phyloP scores from a whole-genome alignment of 92 coral and sea anemone species.

The Meandrina meandrites region DNA sequence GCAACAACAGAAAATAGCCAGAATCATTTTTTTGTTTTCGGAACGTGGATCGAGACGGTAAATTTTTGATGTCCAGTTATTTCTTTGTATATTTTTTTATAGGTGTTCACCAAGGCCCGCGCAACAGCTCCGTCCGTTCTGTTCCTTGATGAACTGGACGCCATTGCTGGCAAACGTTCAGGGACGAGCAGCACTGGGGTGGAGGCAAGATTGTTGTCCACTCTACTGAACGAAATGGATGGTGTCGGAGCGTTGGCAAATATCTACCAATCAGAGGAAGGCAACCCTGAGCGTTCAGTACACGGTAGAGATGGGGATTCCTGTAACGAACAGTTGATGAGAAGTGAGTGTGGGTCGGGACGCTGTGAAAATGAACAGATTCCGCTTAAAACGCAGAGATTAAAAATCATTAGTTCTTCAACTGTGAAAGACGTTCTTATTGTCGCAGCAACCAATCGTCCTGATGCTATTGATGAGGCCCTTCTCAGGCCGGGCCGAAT shows the following conservation, averaged over 20 bases:
- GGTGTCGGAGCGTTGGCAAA: constrained; percentile 93
- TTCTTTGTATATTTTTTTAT: not conserved
- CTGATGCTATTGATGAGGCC: constrained; percentile 91
- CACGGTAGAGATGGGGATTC: not conserved
- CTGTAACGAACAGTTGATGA: not conserved
- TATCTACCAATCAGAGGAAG: constrained; percentile 64
- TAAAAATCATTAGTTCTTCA: constrained; percentile 15
- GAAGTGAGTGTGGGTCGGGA: not conserved
- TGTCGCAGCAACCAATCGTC: constrained; percentile 97
- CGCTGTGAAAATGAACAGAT: not conserved
- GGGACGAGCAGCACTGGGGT: constrained; percentile 65
- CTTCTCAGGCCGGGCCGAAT: constrained; percentile 94
- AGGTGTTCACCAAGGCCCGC: constrained; percentile 95
- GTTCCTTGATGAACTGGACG: constrained; percentile 94
- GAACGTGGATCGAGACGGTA: not conserved
- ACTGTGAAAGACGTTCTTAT: constrained; percentile 71
- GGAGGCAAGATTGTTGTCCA: constrained; percentile 81
- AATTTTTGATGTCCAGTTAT: too few relatives aligned
- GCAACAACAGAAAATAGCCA: too few relatives aligned
- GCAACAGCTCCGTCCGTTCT: constrained; percentile 90
- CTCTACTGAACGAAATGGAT: constrained; percentile 96
- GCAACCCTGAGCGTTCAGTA: not conserved
- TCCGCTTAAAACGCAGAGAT: not conserved
- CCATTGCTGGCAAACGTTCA: constrained; percentile 85
- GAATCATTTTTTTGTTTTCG: not conserved